Conservation (phyloP, 2,888 invertebrate genomes). For the Drosophila austrosaltans region DNA sequence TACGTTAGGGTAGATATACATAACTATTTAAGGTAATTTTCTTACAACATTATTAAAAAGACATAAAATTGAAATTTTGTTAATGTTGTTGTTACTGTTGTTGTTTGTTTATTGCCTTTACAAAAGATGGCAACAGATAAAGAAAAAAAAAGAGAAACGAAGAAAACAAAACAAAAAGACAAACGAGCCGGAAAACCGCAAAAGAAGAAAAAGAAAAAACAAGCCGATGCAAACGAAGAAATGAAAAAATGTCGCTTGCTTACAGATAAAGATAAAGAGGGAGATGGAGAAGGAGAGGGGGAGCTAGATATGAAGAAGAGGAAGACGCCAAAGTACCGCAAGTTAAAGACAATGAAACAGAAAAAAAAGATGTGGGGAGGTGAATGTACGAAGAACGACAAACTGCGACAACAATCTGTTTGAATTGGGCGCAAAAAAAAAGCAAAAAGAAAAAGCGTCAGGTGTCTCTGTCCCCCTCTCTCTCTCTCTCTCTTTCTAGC, state of each 20-base stretch:
- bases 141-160: slow-evolving; percentile 25
- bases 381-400: slow-evolving; percentile 56
- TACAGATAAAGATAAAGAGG: slow-evolving; percentile 30
- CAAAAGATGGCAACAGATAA: slow-evolving; percentile 61
- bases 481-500: slow-evolving; percentile 13
- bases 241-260: slow-evolving; percentile 55
- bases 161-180: slow-evolving; percentile 29
- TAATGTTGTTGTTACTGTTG: slow-evolving; percentile 25
- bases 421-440: slow-evolving; percentile 40
- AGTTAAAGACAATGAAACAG: slow-evolving; percentile 37
- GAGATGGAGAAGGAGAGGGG: not conserved
- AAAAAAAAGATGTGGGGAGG: slow-evolving; percentile 48
- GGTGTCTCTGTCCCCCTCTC: not conserved
- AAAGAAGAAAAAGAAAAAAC: slow-evolving; percentile 13
- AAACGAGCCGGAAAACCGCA: slow-evolving; percentile 66
- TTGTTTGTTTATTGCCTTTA: slow-evolving; percentile 41
- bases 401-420: slow-evolving; percentile 29
- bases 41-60: slow-evolving; percentile 70
- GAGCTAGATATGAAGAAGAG: slow-evolving; percentile 29
- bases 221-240: slow-evolving; percentile 23
- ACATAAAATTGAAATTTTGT: slow-evolving; percentile 52
- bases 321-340: slow-evolving; percentile 51
- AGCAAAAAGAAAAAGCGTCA: slow-evolving; percentile 2
- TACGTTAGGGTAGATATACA: not conserved
- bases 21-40: slow-evolving; percentile 41